These are phyloP conservation scores for Sebastiscus albofasciatus DNA, from an alignment of 2,797 vertebrate species.

Conservation along the genomic window DNA sequence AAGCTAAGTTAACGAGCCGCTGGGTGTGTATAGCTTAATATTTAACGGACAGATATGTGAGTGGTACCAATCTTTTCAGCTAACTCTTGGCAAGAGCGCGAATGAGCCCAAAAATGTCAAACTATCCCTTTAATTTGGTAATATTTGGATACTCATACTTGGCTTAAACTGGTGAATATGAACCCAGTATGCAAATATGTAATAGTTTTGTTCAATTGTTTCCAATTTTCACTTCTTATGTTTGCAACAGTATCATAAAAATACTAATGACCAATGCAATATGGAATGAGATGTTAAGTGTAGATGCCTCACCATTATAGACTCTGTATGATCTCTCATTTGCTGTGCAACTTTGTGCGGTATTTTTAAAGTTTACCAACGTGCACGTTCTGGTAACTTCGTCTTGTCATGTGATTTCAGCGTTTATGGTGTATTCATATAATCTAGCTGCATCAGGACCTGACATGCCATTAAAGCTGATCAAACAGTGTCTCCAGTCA, in stretches of 20 bases:
- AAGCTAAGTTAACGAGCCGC: neutral
- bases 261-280: neutral
- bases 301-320: neutral
- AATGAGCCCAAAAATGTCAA: neutral
- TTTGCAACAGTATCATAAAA: neutral
- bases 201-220: neutral
- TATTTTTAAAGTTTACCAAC: neutral
- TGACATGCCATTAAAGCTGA: slow-evolving; percentile 24
- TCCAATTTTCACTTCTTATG: neutral
- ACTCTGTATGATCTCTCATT: neutral
- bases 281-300: neutral
- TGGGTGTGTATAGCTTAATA: neutral
- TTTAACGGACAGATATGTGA: neutral
- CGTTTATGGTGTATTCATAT: slow-evolving; percentile 17
- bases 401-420: neutral
- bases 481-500: slow-evolving; percentile 56
- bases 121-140: neutral
- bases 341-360: neutral
- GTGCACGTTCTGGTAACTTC: neutral
- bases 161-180: neutral
- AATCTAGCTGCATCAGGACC: slow-evolving; percentile 18
- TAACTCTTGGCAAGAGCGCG: neutral
- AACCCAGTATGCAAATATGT: neutral
- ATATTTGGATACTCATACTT: neutral
- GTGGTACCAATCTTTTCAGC: neutral